Evolutionary conservation across 2,888 invertebrate genomes (phyloP), one percentile per base, ranked within the genome.

Genomic region (Andrena hattorfiana): DNA sequence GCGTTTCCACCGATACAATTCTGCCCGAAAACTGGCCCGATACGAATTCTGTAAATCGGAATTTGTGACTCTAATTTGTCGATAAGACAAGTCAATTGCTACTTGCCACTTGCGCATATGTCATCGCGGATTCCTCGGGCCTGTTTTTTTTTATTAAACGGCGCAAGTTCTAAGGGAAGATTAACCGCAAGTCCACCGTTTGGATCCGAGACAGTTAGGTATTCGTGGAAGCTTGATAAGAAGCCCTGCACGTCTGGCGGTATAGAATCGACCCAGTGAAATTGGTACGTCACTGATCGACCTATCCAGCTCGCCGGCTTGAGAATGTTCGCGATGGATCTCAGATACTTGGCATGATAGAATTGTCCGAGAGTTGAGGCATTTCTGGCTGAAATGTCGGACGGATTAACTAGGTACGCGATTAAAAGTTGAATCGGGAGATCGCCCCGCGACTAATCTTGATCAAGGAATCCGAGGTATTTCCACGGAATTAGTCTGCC

Each of bases 211-310:
- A 10, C 16, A 26, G 56, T 28, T 66, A 5, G 42, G 42, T 42
- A 26, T 63, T 16, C 42, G 2, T 30, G 48, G 13, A 63, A 73
- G 62, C 59, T 56, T 20, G 51, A 62, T 66, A 66, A 28, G 62
- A 84, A 42, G 56, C 70, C n/a, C 51, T 16, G 26, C 13, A 54
- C 54, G 35, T 13, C 28, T 10, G 42, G n/a, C 48, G 32, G 51
- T 42, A 64, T 35, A 54, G 49, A 23, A 69, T 67, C 68, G 68
- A 81, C 68, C 26, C 26, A 26, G 23, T 16, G 49, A 42, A 64
- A 79, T 60, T 66, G 42, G 59, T 70, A 42, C 64, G 66, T 67
- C 77, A 16, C 42, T 32, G 66, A 30, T 54, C 42, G 32, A 48
- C 23, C 16, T 42, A 42, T 42, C 7, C 7, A 10, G 20, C 28